Evolutionary conservation across 2,888 invertebrate genomes (phyloP), one percentile per base, ranked within the genome.

Genomic region (Cataglyphis albicans): DNA sequence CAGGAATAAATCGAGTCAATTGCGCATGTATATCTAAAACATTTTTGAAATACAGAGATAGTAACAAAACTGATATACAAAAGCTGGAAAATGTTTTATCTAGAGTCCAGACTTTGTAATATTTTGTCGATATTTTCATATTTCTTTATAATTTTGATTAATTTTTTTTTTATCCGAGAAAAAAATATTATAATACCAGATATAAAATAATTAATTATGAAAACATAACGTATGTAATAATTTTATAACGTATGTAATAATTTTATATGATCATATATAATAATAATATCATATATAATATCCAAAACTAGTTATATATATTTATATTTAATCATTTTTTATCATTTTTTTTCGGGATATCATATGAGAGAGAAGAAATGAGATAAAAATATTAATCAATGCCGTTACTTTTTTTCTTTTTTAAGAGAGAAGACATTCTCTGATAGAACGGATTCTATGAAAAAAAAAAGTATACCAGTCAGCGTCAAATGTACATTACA

Each of bases 1-100:
- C 59, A 70, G 44, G 12, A 70, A 80, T 59, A 80, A 61, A 70
- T 80, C 70, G 70, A 80, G 68, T 80, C 59, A 61, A 70, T 41
- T 48, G 35, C 2, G 41, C 59, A 59, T 57, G 21, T 15, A 59
- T 38, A 55, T 59, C 32, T 70, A 18, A 35, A 61, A 80, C 48
- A 29, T 59, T 78, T 68, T 21, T 21, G 32, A 52, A n/a, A 25
- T 44, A 57, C n/a, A 44, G 29, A 68, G 32, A 59, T 59, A 68
- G 32, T 68, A 44, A 15, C 15, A 32, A 29, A 68, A 44, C 38
- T 76, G 38, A 38, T 12, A 57, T 10, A 29, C 21, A 4, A 25
- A 55, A 52, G 25, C 7, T 18, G 10, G 25, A n/a, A 65, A 64
- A 55, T 12, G n/a, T 18, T 48, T 38, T 64, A 21, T 35, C 5